Evolutionary conservation across 2,797 vertebrate genomes (phyloP).

Genomic region (Sardinella longiceps): DNA sequence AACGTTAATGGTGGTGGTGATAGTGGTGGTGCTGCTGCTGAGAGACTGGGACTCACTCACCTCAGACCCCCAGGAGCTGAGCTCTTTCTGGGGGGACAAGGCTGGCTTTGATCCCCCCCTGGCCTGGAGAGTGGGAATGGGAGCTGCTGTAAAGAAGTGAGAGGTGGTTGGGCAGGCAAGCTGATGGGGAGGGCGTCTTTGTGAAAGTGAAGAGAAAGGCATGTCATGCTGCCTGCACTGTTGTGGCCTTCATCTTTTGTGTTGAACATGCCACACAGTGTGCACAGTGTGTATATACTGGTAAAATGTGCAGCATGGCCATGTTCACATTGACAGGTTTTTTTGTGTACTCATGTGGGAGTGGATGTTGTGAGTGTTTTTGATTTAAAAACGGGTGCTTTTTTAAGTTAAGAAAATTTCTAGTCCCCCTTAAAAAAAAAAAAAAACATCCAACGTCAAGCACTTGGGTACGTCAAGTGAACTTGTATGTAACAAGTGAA

Average conservation of each 20-base stretch:
- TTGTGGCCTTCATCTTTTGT: constrained; percentile 40
- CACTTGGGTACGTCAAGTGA: too few species aligned
- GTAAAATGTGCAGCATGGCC: too few species aligned
- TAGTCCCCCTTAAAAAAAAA: too few species aligned
- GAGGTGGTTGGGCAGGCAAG: not conserved
- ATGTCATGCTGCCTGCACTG: constrained; percentile 51
- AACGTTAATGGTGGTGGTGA: not conserved
- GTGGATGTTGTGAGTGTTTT: too few species aligned
- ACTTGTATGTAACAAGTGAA: too few species aligned
- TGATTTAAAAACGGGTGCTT: too few species aligned
- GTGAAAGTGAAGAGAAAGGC: constrained; percentile 44
- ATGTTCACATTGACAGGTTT: too few species aligned
- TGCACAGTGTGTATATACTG: not conserved
- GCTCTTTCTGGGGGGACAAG: constrained; percentile 53
- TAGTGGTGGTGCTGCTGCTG: not conserved
- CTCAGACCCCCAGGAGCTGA: constrained; percentile 49
- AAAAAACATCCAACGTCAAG: too few species aligned
- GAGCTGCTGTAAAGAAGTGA: constrained; percentile 46
- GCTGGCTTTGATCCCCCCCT: constrained; percentile 65
- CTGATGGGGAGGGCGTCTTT: constrained; percentile 3
- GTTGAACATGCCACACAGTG: not conserved
- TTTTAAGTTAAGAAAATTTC: too few species aligned
- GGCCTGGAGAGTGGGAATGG: too few species aligned
- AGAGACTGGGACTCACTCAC: not conserved
- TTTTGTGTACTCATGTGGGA: too few species aligned